A percentile compares a stretch with the other conserved stretches of the same genome.
phyloP scores from a whole-genome alignment of 2,113 vertebrate species.

The Acrocephalus arundinaceus region DNA sequence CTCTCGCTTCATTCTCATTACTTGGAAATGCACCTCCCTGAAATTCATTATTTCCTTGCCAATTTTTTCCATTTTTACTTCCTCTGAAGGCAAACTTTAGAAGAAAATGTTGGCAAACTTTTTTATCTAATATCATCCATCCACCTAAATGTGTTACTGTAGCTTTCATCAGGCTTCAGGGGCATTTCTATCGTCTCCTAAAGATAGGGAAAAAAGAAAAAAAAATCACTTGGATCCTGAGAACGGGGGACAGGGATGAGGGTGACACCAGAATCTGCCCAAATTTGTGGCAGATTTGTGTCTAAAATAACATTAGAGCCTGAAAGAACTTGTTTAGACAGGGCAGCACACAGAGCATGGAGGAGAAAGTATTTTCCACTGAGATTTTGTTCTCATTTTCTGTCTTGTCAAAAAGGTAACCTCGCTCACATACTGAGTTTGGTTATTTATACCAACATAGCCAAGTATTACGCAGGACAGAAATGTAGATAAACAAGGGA shows the following conservation, averaged over 20 bases:
- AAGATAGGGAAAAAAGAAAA: neutral
- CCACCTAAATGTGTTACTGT: fast-evolving
- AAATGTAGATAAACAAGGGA: neutral
- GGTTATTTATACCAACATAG: neutral
- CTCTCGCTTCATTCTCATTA: neutral
- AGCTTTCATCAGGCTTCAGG: neutral
- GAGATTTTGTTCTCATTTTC: neutral
- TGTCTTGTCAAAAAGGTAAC: neutral
- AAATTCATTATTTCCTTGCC: neutral
- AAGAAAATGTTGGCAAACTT: neutral
- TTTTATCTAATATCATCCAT: neutral
- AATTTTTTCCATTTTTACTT: neutral
- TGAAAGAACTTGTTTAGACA: neutral
- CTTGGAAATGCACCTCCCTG: neutral
- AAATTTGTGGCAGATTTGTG: neutral
- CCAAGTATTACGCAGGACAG: neutral
- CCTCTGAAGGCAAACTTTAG: neutral
- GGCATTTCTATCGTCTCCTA: neutral
- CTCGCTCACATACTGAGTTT: neutral
- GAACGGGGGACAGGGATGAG: fast-evolving
- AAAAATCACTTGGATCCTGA: neutral
- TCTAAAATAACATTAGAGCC: neutral
- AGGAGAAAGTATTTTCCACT: neutral
- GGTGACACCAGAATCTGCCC: neutral
- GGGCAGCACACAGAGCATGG: neutral